phyloP scores from a whole-genome alignment of 2,888 invertebrate genomes.

The Harmothoe impar region DNA sequence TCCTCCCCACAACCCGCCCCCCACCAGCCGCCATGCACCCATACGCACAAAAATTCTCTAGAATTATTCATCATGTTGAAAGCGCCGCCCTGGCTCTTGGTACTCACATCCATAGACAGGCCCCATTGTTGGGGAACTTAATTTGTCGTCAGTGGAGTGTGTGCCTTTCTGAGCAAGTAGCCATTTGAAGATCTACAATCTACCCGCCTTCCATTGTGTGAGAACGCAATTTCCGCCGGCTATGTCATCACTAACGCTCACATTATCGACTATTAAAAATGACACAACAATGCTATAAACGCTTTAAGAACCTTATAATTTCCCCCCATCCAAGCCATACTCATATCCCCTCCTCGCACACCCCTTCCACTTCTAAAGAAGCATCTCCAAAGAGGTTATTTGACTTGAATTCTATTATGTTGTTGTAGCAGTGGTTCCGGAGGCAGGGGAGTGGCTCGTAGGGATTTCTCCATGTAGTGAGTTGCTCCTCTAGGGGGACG shows the following conservation, averaged over 20 bases:
- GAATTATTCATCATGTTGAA: conserved; percentile 7
- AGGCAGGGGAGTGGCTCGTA: no score
- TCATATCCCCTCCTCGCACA: neutral
- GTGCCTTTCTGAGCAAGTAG: neutral
- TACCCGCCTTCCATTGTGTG: neutral
- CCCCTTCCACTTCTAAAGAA: neutral
- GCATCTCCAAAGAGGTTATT: no score
- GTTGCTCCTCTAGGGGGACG: no score
- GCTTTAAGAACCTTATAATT: no score
- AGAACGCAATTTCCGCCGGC: neutral
- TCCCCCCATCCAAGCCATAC: neutral
- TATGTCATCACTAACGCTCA: neutral
- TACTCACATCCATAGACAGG: neutral
- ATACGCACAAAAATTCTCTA: neutral
- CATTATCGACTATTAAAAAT: no score
- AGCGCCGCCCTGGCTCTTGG: neutral
- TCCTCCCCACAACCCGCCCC: neutral
- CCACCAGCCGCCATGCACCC: neutral
- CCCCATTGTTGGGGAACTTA: neutral
- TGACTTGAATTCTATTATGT: no score
- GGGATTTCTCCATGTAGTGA: no score
- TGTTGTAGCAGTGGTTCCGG: no score
- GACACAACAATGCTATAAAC: no score
- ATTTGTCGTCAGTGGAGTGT: neutral
- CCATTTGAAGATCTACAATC: conserved; percentile 2